These are phyloP conservation scores for Tenebrosternarchus preto DNA, from an alignment of 2,113 vertebrate species.

Conservation along the genomic window DNA sequence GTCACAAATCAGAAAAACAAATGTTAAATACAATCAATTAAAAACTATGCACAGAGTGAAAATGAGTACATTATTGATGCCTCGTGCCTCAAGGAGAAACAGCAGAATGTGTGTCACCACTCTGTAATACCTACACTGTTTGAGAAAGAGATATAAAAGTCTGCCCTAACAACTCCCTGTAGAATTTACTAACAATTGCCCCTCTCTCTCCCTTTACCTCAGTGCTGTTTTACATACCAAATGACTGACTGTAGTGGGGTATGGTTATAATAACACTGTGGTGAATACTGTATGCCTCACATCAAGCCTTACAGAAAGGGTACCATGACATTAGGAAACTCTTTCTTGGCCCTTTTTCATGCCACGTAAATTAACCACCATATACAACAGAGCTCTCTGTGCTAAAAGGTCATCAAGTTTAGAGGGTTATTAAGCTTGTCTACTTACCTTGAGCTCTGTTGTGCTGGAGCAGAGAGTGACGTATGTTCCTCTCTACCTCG, in stretches of 20 bases:
- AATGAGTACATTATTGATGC: neutral
- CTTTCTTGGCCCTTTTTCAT: constrained; percentile 31
- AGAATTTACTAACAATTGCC: no score
- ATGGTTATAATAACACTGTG: constrained; percentile 36
- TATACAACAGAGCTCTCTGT: constrained; percentile 70
- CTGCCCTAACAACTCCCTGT: constrained; percentile 39
- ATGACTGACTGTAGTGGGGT: constrained; percentile 17
- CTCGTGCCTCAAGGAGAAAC: neutral
- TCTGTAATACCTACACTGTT: constrained; percentile 5
- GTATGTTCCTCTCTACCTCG: constrained; percentile 2
- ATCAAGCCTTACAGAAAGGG: constrained; percentile 39
- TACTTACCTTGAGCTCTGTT: constrained; percentile 57
- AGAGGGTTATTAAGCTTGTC: constrained; percentile 68
- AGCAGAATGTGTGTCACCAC: neutral
- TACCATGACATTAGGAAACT: constrained; percentile 61
- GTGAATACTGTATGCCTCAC: constrained; percentile 2
- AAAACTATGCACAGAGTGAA: neutral
- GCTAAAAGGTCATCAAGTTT: constrained; percentile 76
- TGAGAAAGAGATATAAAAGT: constrained; percentile 24
- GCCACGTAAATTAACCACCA: constrained; percentile 63
- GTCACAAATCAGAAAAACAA: neutral
- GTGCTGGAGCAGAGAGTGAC: constrained; percentile 13
- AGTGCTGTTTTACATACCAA: constrained; percentile 16
- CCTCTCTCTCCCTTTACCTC: neutral
- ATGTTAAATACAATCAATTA: neutral